Evolutionary conservation across 2,797 vertebrate genomes (phyloP), one percentile per base, ranked within the genome.

Genomic region (Dermochelys coriacea): DNA sequence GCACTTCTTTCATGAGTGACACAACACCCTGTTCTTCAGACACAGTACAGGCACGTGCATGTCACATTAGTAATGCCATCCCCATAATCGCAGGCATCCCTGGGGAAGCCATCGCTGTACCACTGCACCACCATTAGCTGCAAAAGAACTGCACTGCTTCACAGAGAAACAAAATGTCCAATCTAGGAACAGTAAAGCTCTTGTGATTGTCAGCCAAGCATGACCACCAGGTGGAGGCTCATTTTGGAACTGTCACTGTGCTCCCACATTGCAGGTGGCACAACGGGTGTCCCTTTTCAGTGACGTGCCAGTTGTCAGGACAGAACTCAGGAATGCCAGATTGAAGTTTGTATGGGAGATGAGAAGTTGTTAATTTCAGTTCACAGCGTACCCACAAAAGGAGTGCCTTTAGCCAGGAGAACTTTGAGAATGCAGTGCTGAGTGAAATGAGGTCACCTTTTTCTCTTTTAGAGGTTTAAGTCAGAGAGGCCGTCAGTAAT

Each of bases 81-180:
- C 25, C 45, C 14, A 31, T 77, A 15, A 49, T 4, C 7, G 5
- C 45, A 14, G 45, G 25, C 37, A 45, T 9, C 37, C 23, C 19
- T 45, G 21, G 11, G 37, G 45, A 45, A 75, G 41, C 19, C 11
- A 4, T 41, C n/a, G 3, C 21, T 71, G 64, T 71, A 64, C 0
- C 0, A 41, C 92, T 86, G 55, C 64, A 71, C 61, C 61, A 6
- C 34, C n/a, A 52, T 4, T 71, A 85, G 86, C 57, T 82, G 83
- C 2, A 0, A 88, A 95, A 96, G 86, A 90, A 85, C 25, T 8
- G 51, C 51, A 54, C 86, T 95, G 88, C 86, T 93, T 95, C 95
- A 95, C 94, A 94, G 84, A 95, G 82, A 96, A 96, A 96, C 89
- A 95, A 89, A 90, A 87, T 91, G 80, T 94, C 96, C 88, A 29